Conservation (phyloP, 2,113 vertebrate genomes). For the Silurus asotus region DNA sequence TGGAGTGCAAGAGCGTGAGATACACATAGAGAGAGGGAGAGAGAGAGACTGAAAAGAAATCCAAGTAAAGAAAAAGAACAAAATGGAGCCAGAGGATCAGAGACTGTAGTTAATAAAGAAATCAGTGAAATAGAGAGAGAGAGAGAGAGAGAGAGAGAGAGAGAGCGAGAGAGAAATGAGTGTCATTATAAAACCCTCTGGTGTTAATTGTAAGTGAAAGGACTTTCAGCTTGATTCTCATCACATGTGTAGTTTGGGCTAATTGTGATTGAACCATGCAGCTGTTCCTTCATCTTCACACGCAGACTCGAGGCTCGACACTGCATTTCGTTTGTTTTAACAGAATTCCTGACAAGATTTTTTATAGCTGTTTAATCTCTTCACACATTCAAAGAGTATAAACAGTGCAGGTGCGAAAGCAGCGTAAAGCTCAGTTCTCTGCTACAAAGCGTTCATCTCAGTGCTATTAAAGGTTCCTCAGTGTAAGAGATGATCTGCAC, state of each 20-base stretch:
- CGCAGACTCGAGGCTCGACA: neutral
- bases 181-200: conserved; percentile 24
- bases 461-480: too few species aligned
- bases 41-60: neutral
- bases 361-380: neutral
- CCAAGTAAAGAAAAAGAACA: neutral
- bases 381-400: neutral
- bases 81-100: neutral
- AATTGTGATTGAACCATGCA: neutral
- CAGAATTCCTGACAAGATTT: neutral
- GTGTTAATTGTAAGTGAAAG: conserved; percentile 33
- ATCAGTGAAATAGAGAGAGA: neutral
- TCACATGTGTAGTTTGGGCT: neutral
- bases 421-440: neutral
- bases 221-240: conserved; percentile 2
- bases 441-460: neutral
- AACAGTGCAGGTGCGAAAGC: neutral
- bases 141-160: conserved; percentile 10
- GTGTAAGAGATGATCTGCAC: neutral
- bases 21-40: neutral
- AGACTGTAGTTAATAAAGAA: neutral
- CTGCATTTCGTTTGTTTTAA: neutral
- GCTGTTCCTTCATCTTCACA: neutral
- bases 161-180: conserved; percentile 12
- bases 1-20: neutral